Evolutionary conservation across 2,888 invertebrate genomes (phyloP).

Genomic region (Volucella inflata): DNA sequence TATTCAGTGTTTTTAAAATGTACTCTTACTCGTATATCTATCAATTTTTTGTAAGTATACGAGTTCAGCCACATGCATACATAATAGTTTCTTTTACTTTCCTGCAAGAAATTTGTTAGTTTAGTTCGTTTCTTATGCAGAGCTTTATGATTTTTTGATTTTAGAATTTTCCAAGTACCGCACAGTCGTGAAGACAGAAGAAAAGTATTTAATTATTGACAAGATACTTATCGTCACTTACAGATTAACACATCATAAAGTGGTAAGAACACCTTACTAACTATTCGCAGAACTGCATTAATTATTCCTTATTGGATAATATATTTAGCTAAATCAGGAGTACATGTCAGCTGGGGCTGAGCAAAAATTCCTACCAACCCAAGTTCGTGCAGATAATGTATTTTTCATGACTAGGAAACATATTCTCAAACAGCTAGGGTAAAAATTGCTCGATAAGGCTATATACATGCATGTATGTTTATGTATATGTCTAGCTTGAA

Average conservation of each 20-base stretch:
- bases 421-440: slow-evolving; percentile 33
- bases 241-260: slow-evolving; percentile 28
- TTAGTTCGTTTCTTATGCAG: too few relatives aligned
- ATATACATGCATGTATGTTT: slow-evolving; percentile 2
- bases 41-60: too few relatives aligned
- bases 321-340: slow-evolving; percentile 18
- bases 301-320: slow-evolving; percentile 39
- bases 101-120: too few relatives aligned
- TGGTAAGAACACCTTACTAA: slow-evolving; percentile 10
- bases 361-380: slow-evolving; percentile 12
- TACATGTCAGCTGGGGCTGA: slow-evolving; percentile 29
- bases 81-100: too few relatives aligned
- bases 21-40: too few relatives aligned
- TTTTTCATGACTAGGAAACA: slow-evolving; percentile 11
- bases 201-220: slow-evolving; percentile 15
- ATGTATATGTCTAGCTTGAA: background rate
- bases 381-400: slow-evolving; percentile 12
- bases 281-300: slow-evolving; percentile 46
- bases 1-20: too few relatives aligned
- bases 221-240: slow-evolving; percentile 14
- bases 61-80: too few relatives aligned
- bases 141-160: too few relatives aligned
- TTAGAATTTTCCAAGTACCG: too few relatives aligned
- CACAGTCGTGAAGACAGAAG: too few relatives aligned
- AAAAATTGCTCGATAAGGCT: slow-evolving; percentile 14